Conservation (phyloP, 2,888 invertebrate genomes). For the Caenorhabditis drosophilae region DNA sequence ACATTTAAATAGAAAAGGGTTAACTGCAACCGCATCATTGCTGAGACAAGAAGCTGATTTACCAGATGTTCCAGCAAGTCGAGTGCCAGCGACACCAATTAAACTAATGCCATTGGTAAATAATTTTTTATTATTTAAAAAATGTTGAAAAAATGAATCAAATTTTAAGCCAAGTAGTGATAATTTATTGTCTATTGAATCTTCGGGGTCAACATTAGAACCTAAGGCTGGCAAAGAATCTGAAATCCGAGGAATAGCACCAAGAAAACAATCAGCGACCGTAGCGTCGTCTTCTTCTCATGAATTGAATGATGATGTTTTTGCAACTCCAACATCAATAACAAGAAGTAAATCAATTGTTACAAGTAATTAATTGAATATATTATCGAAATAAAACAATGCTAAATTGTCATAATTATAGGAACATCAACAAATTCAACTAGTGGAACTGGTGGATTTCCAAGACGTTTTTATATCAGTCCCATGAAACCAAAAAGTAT, state of each 20-base stretch:
- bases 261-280: conserved; percentile 1
- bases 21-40: conserved; percentile 29
- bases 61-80: conserved; percentile 53
- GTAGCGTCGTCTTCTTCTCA: conserved; percentile 5
- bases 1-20: conserved; percentile 37
- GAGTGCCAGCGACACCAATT: conserved; percentile 35
- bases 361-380: background rate
- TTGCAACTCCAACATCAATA: conserved; percentile 23
- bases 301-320: conserved; percentile 18
- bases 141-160: too few relatives aligned
- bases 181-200: too few relatives aligned
- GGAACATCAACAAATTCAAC: too few relatives aligned
- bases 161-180: too few relatives aligned
- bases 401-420: too few relatives aligned
- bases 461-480: conserved; percentile 1
- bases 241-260: too few relatives aligned
- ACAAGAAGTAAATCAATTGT: background rate
- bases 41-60: conserved; percentile 48
- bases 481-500: conserved; percentile 2
- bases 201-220: too few relatives aligned
- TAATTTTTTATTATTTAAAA: too few relatives aligned
- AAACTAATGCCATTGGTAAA: conserved; percentile 28
- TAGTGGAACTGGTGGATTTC: conserved; percentile 1
- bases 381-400: too few relatives aligned
- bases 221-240: too few relatives aligned